These are phyloP conservation scores for Coremacera marginata DNA, from an alignment of 2,888 invertebrate genomes.

Conservation along the genomic window DNA sequence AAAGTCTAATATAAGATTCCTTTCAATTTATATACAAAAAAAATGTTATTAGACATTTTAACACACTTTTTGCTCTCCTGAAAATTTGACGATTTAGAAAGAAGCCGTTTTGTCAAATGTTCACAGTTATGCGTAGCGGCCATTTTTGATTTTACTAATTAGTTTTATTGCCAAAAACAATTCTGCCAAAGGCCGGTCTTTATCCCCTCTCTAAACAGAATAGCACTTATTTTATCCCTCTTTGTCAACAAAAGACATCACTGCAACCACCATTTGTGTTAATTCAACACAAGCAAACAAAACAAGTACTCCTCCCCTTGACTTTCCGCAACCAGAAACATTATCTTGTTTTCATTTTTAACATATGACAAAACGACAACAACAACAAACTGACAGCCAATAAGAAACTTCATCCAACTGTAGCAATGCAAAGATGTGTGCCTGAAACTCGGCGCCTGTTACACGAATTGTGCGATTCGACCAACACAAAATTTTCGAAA, in stretches of 20 bases:
- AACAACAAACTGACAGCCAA: slow-evolving; percentile 58
- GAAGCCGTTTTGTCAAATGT: no score
- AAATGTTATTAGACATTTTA: no score
- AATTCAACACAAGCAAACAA: neutral
- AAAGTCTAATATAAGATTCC: no score
- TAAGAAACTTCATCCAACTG: slow-evolving; percentile 67
- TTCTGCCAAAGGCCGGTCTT: no score
- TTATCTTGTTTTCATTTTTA: slow-evolving; percentile 14
- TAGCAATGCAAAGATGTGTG: slow-evolving; percentile 58
- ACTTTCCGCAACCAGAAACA: slow-evolving; percentile 47
- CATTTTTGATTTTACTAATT: no score
- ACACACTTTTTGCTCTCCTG: no score
- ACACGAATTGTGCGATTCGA: slow-evolving; percentile 68
- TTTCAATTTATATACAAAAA: no score
- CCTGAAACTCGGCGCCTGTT: slow-evolving; percentile 58
- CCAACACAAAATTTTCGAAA: slow-evolving; percentile 70
- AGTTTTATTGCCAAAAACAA: no score
- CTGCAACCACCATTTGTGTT: neutral
- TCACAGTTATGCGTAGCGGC: no score
- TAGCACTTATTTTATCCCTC: neutral
- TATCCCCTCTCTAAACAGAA: no score
- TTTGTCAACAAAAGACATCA: slow-evolving; percentile 36
- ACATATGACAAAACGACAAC: slow-evolving; percentile 14
- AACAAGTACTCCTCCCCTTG: neutral
- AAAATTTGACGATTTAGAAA: no score